These are phyloP conservation scores for Nephrocerus scutellatus DNA, from an alignment of 2,888 invertebrate species.

Conservation along the genomic window DNA sequence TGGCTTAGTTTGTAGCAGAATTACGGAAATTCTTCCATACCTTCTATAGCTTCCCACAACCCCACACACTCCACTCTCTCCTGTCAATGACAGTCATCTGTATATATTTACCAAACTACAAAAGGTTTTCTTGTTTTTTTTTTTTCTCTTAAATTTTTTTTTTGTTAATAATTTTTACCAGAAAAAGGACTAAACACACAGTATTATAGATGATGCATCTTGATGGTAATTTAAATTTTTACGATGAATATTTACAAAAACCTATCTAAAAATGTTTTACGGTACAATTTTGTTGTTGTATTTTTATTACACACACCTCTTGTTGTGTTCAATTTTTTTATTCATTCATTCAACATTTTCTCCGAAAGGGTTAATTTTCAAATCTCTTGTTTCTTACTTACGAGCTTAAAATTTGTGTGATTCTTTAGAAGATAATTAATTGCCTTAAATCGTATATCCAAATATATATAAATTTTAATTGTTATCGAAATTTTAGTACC, in stretches of 20 bases:
- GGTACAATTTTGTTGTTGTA: conserved; percentile 11
- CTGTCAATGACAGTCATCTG: too few species aligned
- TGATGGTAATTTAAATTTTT: conserved; percentile 28
- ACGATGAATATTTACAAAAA: conserved; percentile 48
- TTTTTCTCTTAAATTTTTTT: conserved; percentile 14
- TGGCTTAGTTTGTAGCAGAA: conserved; percentile 9
- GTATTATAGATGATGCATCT: too few species aligned
- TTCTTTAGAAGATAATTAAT: conserved; percentile 2
- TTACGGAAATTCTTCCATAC: too few species aligned
- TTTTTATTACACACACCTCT: conserved; percentile 5
- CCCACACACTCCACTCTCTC: too few species aligned
- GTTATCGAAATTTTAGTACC: conserved; percentile 3
- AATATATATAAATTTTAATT: conserved; percentile 8
- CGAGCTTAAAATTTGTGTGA: conserved; percentile 6
- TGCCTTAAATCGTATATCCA: conserved; percentile 16
- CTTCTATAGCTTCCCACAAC: too few species aligned
- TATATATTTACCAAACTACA: conserved; percentile 22
- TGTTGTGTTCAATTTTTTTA: conserved; percentile 12
- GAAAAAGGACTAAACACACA: too few species aligned
- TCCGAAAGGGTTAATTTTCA: background rate
- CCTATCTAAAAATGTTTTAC: conserved; percentile 35
- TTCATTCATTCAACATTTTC: conserved; percentile 10
- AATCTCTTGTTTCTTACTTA: conserved; percentile 9
- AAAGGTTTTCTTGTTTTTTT: conserved; percentile 9
- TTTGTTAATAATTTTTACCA: conserved; percentile 15